Evolutionary conservation across 2,797 vertebrate genomes (phyloP), one percentile per base, ranked within the genome.

Genomic region (Arremon brunneinucha): DNA sequence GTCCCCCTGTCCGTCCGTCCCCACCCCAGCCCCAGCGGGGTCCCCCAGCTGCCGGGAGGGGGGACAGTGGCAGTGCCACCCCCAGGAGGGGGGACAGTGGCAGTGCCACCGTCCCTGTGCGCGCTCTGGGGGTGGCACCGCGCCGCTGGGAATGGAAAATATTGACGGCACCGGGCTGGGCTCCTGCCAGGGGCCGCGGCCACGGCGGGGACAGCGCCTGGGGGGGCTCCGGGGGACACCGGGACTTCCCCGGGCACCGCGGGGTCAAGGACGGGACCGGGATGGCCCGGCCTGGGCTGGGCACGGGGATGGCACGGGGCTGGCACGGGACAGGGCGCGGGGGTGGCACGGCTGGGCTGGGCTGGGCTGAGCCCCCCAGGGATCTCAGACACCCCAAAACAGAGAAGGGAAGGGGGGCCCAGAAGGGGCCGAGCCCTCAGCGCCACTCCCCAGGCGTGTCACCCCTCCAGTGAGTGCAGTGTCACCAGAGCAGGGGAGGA

Each of bases 61-160:
- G 53, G 49, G 43, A 41, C 41, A 17, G 16, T 41, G 41, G 41
- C 41, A 17, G 41, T 41, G 41, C 41, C 41, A 17, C 14, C 39
- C 39, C 14, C 39, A 39, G 41, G 7, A 17, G 41, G 6, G 16
- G 41, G 4, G 70, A 43, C 43, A 43, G 18, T 43, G 43, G 41
- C 41, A 41, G n/a, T 3, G 17, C 16, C 84, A 12, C 88, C 6
- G 6, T 57, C 69, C 78, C 75, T 49, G 35, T 2, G 1, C 9
- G 49, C 1, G 1, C 16, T 2, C 16, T 2, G 65, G 0, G 53
- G 76, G 81, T 20, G 72, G 37, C 82, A 72, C 83, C 49, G 69
- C 18, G 18, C 63, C 15, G 53, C 90, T 2, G 94, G 88, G 86
- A 76, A 96, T 95, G 95, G 92, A 93, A 94, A 96, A 2, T 90